phyloP scores from a whole-genome alignment of 2,113 vertebrate species.

The Heterotis niloticus region DNA sequence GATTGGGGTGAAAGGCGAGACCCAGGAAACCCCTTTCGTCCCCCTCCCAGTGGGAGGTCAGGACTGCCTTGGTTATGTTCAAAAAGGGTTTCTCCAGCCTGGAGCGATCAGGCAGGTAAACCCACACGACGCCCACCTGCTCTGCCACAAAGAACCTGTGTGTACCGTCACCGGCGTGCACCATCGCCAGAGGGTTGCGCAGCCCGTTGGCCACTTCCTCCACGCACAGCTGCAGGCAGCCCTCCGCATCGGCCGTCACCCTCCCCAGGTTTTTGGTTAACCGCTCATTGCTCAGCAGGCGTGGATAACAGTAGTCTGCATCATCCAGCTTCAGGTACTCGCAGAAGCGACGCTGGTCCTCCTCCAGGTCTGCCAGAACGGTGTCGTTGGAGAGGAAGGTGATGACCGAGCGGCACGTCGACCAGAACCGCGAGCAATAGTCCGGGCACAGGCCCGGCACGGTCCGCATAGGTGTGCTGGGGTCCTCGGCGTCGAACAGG shows the following conservation, averaged over 20 bases:
- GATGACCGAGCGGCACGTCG: conserved; percentile 69
- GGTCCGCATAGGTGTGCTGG: conserved; percentile 72
- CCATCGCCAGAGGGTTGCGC: conserved; percentile 86
- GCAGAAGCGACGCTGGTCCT: conserved; percentile 67
- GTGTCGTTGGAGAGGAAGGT: conserved; percentile 65
- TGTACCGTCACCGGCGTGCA: conserved; percentile 83
- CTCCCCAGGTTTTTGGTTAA: conserved; percentile 79
- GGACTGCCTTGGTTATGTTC: conserved; percentile 79
- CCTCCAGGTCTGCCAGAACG: conserved; percentile 55
- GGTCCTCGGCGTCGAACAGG: conserved; percentile 85
- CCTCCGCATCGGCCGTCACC: conserved; percentile 65
- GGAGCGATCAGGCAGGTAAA: conserved; percentile 77
- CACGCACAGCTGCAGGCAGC: conserved; percentile 89
- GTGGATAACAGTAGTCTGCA: conserved; percentile 86
- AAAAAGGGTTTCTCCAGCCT: conserved; percentile 80
- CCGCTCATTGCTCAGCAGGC: conserved; percentile 67
- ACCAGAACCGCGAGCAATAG: conserved; percentile 78
- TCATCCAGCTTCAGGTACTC: conserved; percentile 75
- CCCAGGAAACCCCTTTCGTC: conserved; percentile 93
- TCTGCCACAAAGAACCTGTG: conserved; percentile 91
- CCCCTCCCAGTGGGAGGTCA: conserved; percentile 93
- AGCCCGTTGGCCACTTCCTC: conserved; percentile 82
- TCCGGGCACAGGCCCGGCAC: conserved; percentile 87
- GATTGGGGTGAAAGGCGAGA: conserved; percentile 81
- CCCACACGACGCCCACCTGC: conserved; percentile 91